Base-by-base conservation (phyloP, 2,797 vertebrate species). In the Gambelia wislizenii region DNA sequence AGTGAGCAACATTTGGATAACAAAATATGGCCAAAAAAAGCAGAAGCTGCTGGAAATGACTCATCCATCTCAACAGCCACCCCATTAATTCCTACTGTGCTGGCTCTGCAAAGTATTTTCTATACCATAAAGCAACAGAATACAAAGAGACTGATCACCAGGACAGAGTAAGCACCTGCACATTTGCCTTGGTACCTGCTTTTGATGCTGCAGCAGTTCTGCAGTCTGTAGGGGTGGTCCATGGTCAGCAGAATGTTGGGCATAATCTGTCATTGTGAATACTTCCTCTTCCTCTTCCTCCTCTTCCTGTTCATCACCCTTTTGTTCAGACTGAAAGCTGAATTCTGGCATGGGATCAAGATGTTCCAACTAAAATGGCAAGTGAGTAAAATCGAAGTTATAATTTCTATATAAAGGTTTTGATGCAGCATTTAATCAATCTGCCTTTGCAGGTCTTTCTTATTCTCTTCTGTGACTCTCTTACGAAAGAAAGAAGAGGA, bases 141-240 rank as follows among this genome's bases (percentile, higher is more conserved):
- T 4, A 75, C 42, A 86, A 91, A 36, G 0, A 82, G 79, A 30
- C 86, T 56, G 70, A 82, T 82, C 89, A 42, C 49, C 80, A 92
- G 12, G 74, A 49, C 10, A 70, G 22, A 2, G 44, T 2, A 49
- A 0, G 89, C 33, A 91, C 84, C 42, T 1, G 56, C 25, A 52
- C 47, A 76, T 67, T 54, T 0, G 22, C 85, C 14, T 25, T 84
- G 86, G 64, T 96, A 99, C 99, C 98, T 99, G 98, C 96, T 98
- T 98, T 84, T 98, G 98, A 87, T 98, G 97, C 96, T 98, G 98
- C 70, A 97, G 95, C 93, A 97, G 91, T 3, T 99, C 98, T 6
- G 97, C 96, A 64, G 97, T 98, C 78, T 96, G 97, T 78, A 98
- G 96, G 70, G 97, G 95, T 3, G 96, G 95, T 16, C 94, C 94